phyloP scores from a whole-genome alignment of 2,797 vertebrate species.

The Falco columbarius region DNA sequence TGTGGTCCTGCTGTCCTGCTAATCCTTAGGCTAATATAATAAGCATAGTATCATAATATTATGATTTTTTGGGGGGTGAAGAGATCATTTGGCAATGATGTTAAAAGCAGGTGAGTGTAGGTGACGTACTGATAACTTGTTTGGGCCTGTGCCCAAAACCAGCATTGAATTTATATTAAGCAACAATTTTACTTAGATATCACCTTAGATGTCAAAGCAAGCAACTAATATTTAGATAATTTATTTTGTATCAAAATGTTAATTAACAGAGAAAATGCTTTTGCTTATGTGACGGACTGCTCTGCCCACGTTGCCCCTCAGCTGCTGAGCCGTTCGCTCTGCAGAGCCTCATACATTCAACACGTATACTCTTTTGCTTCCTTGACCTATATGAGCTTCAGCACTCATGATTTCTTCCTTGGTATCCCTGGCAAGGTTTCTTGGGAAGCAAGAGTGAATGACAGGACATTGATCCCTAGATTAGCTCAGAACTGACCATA shows the following conservation, averaged over 20 bases:
- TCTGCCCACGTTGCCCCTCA: not conserved
- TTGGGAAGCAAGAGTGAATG: not conserved
- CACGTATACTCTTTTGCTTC: not conserved
- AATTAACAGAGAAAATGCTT: not conserved
- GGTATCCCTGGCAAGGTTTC: not conserved
- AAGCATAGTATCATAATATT: not conserved
- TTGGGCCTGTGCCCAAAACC: not conserved
- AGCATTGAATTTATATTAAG: not conserved
- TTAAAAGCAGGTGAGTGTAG: not conserved
- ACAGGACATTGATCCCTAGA: not conserved
- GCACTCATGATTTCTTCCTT: not conserved
- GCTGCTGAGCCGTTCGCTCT: not conserved
- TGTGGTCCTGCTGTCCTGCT: not conserved
- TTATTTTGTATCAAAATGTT: not conserved
- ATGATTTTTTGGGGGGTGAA: fast-evolving
- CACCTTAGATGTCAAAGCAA: not conserved
- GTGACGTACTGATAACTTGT: not conserved
- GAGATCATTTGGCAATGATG: not conserved
- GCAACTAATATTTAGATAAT: not conserved
- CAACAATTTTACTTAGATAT: not conserved
- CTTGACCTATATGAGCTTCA: not conserved
- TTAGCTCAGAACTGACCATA: not conserved
- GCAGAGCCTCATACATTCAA: fast-evolving
- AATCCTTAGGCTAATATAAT: not conserved
- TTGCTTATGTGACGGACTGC: not conserved